A percentile compares a stretch with the other conserved stretches of the same genome.
These are phyloP conservation scores for Philotrypesis tridentata DNA, from an alignment of 1,140 invertebrate species.

Conservation along the genomic window DNA sequence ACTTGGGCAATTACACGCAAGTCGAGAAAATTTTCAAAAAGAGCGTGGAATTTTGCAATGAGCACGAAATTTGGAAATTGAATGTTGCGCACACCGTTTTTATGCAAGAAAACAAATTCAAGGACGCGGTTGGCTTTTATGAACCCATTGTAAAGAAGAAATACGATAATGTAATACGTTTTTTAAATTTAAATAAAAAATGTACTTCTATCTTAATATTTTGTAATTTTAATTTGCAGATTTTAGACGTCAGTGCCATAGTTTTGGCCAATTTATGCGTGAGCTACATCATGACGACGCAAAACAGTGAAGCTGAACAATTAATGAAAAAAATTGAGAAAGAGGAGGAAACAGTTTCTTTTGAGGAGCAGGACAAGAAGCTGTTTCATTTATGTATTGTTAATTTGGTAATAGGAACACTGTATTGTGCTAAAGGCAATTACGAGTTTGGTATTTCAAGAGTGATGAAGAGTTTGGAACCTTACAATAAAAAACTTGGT, in stretches of 20 bases:
- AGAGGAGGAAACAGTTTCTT: slow-evolving; percentile 94
- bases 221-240: slow-evolving; percentile 72
- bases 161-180: slow-evolving; percentile 87
- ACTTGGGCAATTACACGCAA: slow-evolving; percentile 95
- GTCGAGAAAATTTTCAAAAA: slow-evolving; percentile 96
- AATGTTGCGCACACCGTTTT: slow-evolving; percentile 99
- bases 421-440: slow-evolving; percentile 99
- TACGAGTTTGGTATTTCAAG: slow-evolving; percentile 99
- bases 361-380: slow-evolving; percentile 96
- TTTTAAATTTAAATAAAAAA: slow-evolving; percentile 33
- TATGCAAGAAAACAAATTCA: slow-evolving; percentile 99
- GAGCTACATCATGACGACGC: slow-evolving; percentile 98
- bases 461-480: slow-evolving; percentile 97
- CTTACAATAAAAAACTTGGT: slow-evolving; percentile 95
- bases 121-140: slow-evolving; percentile 98
- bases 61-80: slow-evolving; percentile 96
- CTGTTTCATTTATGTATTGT: slow-evolving; percentile 98
- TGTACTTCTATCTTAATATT: background rate
- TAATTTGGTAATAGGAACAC: slow-evolving; percentile 97
- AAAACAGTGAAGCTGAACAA: slow-evolving; percentile 99
- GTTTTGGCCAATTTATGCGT: slow-evolving; percentile 99
- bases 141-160: slow-evolving; percentile 98
- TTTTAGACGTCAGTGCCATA: slow-evolving; percentile 95
- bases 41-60: slow-evolving; percentile 98
- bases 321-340: slow-evolving; percentile 99